These are phyloP conservation scores for Phataginus tetradactyla DNA, from an alignment of 2,797 vertebrate genomes.

Conservation along the genomic window DNA sequence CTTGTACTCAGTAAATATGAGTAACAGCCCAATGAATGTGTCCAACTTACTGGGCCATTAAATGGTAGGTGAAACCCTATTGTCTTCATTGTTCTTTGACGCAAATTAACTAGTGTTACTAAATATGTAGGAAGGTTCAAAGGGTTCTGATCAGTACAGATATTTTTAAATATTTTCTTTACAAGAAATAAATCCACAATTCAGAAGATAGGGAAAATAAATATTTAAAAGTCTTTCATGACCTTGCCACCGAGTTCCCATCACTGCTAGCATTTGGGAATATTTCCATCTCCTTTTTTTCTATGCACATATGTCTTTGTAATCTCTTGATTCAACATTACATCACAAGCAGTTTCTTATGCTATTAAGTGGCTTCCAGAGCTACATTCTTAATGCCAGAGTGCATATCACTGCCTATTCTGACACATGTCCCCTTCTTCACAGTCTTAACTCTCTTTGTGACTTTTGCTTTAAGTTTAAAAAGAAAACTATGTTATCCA, in stretches of 20 bases:
- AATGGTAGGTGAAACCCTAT: not conserved
- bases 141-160: not conserved
- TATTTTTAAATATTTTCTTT: not conserved
- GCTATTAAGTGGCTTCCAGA: not conserved
- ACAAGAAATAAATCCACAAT: not conserved
- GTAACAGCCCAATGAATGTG: not conserved
- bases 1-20: not conserved
- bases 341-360: not conserved
- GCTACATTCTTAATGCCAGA: not conserved
- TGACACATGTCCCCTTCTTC: not conserved
- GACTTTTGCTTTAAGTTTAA: not conserved
- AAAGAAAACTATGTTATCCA: not conserved
- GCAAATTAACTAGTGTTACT: not conserved
- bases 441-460: not conserved
- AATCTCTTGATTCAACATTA: not conserved
- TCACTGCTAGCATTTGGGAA: not conserved
- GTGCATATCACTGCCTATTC: not conserved
- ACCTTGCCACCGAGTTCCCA: not conserved
- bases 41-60: not conserved
- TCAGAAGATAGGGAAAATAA: not conserved
- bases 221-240: not conserved
- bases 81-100: not conserved
- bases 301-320: not conserved
- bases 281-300: not conserved
- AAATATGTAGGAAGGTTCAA: not conserved